Conservation (phyloP, 2,888 invertebrate species). For the Tenthredo scrophulariae region DNA sequence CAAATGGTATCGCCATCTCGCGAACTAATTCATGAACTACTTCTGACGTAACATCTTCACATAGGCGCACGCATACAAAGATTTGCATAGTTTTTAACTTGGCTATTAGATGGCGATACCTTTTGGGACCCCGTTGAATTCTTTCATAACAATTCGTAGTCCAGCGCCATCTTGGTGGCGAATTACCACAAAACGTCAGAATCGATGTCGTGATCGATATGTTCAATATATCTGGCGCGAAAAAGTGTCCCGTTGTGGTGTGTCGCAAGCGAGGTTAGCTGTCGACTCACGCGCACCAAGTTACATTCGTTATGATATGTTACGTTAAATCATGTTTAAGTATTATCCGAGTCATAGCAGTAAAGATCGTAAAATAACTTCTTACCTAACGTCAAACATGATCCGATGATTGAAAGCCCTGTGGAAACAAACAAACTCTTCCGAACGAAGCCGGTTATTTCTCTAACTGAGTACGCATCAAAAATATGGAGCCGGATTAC, state of each 20-base stretch:
- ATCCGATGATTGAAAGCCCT: background rate
- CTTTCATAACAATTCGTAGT: no score
- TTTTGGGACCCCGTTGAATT: no score
- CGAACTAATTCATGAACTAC: no score
- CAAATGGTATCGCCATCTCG: no score
- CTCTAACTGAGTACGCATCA: background rate
- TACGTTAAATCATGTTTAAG: background rate
- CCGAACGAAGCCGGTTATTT: background rate
- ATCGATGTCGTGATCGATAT: background rate
- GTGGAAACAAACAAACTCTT: background rate
- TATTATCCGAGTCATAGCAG: background rate
- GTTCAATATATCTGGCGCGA: slow-evolving; percentile 5
- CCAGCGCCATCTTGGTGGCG: no score
- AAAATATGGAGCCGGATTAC: slow-evolving; percentile 10
- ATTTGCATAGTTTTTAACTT: no score
- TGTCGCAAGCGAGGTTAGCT: background rate
- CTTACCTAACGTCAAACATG: background rate
- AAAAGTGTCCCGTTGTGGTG: background rate
- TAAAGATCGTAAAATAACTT: background rate
- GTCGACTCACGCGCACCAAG: background rate
- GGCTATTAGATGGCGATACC: no score
- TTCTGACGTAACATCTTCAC: no score
- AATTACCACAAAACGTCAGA: background rate
- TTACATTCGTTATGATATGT: background rate
- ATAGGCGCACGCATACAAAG: no score